These are phyloP conservation scores for Cairina moschata DNA, from an alignment of 2,113 vertebrate genomes.

Conservation along the genomic window DNA sequence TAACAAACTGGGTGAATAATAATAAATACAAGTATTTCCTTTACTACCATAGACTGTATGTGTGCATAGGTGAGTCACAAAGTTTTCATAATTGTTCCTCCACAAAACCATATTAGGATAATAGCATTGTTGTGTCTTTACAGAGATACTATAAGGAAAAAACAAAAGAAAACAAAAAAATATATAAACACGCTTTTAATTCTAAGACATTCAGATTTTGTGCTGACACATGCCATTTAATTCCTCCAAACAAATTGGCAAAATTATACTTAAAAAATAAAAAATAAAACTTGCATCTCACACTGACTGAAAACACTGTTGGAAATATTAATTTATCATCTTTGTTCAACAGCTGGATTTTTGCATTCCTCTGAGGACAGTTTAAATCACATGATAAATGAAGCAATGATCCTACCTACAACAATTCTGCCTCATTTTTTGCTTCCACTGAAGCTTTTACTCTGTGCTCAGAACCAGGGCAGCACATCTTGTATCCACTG, in stretches of 20 bases:
- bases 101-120: neutral
- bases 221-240: neutral
- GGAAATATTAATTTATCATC: neutral
- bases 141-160: neutral
- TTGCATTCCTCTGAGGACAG: neutral
- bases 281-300: neutral
- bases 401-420: neutral
- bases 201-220: neutral
- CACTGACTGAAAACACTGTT: neutral
- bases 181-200: neutral
- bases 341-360: neutral
- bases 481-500: neutral
- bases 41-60: neutral
- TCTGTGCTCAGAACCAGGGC: neutral
- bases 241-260: neutral
- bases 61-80: neutral
- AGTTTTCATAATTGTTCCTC: neutral
- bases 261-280: neutral
- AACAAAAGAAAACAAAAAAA: neutral
- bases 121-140: neutral
- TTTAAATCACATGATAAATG: neutral
- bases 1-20: slow-evolving; percentile 30
- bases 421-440: rapidly evolving
- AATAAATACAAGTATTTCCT: slow-evolving; percentile 17
- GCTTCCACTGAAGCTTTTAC: neutral